These are phyloP conservation scores for Mycteria americana DNA, from an alignment of 2,797 vertebrate genomes.

Conservation along the genomic window DNA sequence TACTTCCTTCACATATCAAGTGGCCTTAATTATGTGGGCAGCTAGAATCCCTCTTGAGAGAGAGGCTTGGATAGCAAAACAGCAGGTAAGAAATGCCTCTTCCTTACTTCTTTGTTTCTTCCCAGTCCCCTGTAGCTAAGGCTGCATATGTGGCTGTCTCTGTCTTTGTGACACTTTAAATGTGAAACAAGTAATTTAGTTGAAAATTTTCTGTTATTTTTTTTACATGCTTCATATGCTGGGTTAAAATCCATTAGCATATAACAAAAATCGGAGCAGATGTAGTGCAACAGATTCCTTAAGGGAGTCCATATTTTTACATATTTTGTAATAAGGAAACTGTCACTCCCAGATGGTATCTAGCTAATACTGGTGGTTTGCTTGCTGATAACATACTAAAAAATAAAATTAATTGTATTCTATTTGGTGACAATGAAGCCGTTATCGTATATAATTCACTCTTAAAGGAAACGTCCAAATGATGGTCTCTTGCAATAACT, in stretches of 20 bases:
- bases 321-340: constrained; percentile 87
- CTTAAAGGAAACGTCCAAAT: constrained; percentile 73
- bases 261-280: constrained; percentile 84
- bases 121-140: constrained; percentile 71
- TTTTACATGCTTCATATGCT: constrained; percentile 79
- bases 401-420: constrained; percentile 86
- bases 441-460: constrained; percentile 80
- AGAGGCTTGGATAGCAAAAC: constrained; percentile 50
- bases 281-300: constrained; percentile 82
- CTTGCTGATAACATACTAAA: constrained; percentile 83
- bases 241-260: constrained; percentile 85
- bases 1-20: constrained; percentile 67
- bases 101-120: constrained; percentile 70
- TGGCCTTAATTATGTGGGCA: constrained; percentile 76
- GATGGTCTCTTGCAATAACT: constrained; percentile 30
- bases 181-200: constrained; percentile 80
- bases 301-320: constrained; percentile 89
- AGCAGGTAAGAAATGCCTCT: constrained; percentile 65
- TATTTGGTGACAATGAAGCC: constrained; percentile 81
- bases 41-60: constrained; percentile 62
- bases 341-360: constrained; percentile 84
- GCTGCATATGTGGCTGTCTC: constrained; percentile 67
- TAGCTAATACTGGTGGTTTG: constrained; percentile 81
- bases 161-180: constrained; percentile 76
- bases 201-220: constrained; percentile 75